Conservation (phyloP, 2,888 invertebrate species). For the Serripes groenlandicus region DNA sequence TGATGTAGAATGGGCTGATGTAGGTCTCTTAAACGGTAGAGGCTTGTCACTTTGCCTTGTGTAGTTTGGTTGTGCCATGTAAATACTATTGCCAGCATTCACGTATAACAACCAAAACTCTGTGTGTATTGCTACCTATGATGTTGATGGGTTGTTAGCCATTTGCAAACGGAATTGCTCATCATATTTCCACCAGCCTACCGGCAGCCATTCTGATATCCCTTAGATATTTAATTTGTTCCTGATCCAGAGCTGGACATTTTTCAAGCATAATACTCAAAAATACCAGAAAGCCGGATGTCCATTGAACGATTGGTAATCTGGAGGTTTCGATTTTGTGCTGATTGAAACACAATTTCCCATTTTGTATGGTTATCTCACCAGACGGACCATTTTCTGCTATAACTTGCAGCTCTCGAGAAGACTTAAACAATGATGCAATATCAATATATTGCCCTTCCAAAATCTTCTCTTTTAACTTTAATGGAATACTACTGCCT, state of each 20-base stretch:
- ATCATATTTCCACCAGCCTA: not conserved
- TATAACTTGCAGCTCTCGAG: not conserved
- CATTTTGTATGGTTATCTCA: not conserved
- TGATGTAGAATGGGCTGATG: not conserved
- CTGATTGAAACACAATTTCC: not conserved
- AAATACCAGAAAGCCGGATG: not conserved
- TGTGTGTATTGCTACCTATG: not conserved
- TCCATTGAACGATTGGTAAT: not conserved
- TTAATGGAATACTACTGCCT: not conserved
- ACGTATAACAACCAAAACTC: not conserved
- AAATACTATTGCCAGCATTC: not conserved
- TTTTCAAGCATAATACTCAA: not conserved
- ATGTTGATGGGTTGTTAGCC: not conserved
- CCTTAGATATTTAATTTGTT: not conserved
- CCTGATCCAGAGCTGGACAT: not conserved
- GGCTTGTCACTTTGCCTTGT: not conserved
- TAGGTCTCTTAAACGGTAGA: not conserved
- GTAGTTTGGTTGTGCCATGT: not conserved
- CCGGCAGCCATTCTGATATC: not conserved
- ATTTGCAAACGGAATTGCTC: not conserved
- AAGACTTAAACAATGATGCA: not conserved
- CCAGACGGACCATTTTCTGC: not conserved
- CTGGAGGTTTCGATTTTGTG: not conserved
- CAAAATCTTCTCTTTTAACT: not conserved
- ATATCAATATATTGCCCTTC: not conserved